Conservation (phyloP, 1,140 invertebrate species). For the Radopholus similis region DNA sequence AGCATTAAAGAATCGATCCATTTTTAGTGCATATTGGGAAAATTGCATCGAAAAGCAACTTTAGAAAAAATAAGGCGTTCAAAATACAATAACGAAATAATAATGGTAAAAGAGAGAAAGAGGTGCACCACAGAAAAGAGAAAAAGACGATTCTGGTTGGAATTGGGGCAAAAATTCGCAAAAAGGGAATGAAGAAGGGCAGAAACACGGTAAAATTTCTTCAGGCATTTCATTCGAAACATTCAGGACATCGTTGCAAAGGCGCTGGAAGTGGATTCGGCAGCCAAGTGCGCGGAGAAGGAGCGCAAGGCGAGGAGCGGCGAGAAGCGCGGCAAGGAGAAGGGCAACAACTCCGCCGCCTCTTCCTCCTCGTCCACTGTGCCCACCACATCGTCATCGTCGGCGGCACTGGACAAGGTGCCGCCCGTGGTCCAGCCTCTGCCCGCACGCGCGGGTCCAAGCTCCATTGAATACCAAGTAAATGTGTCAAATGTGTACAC, state of each 20-base stretch:
- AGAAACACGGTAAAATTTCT: neutral
- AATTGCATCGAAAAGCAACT: no score
- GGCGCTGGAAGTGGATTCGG: constrained; percentile 32
- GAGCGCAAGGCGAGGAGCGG: constrained; percentile 29
- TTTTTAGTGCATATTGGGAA: neutral
- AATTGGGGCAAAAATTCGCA: neutral
- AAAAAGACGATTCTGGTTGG: neutral
- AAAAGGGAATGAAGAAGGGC: neutral
- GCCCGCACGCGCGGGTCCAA: no score
- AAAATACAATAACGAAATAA: no score
- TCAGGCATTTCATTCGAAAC: neutral
- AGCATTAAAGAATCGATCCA: neutral
- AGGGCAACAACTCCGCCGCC: neutral
- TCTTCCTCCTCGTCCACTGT: neutral
- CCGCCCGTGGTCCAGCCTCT: no score
- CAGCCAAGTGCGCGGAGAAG: constrained; percentile 36
- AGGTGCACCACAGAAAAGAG: constrained; percentile 7
- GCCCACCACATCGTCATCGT: neutral
- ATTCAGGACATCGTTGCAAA: constrained; percentile 33
- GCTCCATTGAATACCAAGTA: no score
- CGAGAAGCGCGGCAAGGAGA: constrained; percentile 21
- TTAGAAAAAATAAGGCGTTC: no score
- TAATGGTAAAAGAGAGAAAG: no score
- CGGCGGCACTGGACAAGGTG: no score
- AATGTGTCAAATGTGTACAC: no score